These are phyloP conservation scores for Argyresthia albistria DNA, from an alignment of 2,888 invertebrate genomes.

Conservation along the genomic window DNA sequence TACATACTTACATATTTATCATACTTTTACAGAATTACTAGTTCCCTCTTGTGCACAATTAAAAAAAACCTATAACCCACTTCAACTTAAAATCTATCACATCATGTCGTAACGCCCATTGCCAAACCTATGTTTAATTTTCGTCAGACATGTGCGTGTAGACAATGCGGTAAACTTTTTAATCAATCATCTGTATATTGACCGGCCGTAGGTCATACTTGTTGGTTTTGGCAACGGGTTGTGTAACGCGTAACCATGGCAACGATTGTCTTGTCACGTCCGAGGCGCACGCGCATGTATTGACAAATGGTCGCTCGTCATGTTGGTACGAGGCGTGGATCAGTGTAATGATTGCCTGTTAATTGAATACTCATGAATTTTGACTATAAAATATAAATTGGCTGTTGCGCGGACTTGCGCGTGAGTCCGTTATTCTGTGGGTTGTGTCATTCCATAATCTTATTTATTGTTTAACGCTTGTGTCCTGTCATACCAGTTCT, in stretches of 20 bases:
- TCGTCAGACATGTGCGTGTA: constrained; percentile 22
- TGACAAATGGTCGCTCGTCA: constrained; percentile 2
- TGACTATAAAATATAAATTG: too few species aligned
- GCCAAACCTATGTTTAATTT: background rate
- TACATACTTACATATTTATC: too few species aligned
- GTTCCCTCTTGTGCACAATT: too few species aligned
- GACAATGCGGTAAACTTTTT: constrained; percentile 56
- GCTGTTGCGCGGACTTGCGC: too few species aligned
- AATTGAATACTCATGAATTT: background rate
- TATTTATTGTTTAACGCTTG: too few species aligned
- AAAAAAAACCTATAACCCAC: too few species aligned
- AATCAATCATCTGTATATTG: constrained; percentile 36
- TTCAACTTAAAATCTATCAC: too few species aligned
- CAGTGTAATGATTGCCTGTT: constrained; percentile 17
- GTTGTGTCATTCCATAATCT: too few species aligned
- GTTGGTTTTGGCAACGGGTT: constrained; percentile 2
- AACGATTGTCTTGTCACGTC: constrained; percentile 3
- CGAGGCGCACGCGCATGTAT: background rate
- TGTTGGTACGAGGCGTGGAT: background rate
- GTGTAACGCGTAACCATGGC: background rate
- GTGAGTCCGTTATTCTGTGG: too few species aligned
- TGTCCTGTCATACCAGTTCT: too few species aligned
- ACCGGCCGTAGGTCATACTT: constrained; percentile 1
- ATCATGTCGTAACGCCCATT: background rate
- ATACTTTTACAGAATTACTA: too few species aligned